Evolutionary conservation across 2,797 vertebrate genomes (phyloP), one percentile per base, ranked within the genome.

Genomic region (Diplodus sargus): DNA sequence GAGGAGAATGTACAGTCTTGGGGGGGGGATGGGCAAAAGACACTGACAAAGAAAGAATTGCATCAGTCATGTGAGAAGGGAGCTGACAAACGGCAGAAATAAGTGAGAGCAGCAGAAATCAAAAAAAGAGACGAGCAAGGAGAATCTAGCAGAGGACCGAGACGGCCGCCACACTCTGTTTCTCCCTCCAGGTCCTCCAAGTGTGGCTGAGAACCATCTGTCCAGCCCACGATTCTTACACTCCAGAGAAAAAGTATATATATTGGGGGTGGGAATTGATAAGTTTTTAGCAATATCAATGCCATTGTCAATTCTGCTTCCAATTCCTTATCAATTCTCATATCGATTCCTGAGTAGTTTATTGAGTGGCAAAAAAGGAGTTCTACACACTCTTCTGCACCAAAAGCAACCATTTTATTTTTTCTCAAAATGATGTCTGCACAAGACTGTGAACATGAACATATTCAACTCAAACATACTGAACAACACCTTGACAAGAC

Each of bases 121-220:
- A 57, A 16, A 42, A 74, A 74, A 49, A 18, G 8, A 48, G 18
- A 34, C 12, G 6, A 42, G 39, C 17, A 2, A 15, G 8, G 34
- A 78, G 75, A 47, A 17, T 53, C 10, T 47, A 30, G 5, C 7
- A 7, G 70, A 20, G 76, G 51, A 59, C 18, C 12, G 64, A 51
- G 51, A 63, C 18, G 12, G 63, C 51, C 9, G 71, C 78, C 45
- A 59, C n/a, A 22, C 77, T 82, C 74, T 63, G 61, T 52, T 74
- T 87, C 85, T 83, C 81, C 65, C 80, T 82, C 61, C 76, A 62
- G 80, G 61, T 83, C 74, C 47, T 87, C 71, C 51, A 13, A 85
- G 70, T 77, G 52, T 79, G 76, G 70, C 68, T 74, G 68, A 69
- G 87, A 86, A 83, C 84, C 85, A 86, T 86, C 87, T 87, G 83